Evolutionary conservation across 1,140 invertebrate genomes (phyloP).

Genomic region (Copidosoma floridanum): DNA sequence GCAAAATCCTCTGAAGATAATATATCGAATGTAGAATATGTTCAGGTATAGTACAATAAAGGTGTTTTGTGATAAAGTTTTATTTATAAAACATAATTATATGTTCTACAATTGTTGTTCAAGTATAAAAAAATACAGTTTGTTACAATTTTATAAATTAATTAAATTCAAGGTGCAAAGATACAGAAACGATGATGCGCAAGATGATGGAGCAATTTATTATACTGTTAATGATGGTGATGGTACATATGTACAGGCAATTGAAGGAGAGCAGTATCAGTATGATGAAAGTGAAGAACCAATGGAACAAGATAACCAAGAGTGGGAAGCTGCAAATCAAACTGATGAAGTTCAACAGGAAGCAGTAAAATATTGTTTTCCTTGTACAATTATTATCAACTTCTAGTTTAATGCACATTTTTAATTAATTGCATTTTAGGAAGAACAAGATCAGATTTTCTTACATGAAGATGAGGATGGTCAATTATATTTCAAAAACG

Average conservation of each 20-base stretch:
- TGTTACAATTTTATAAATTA: background rate
- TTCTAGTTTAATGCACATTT: background rate
- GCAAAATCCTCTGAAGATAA: constrained; percentile 32
- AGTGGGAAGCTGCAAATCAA: constrained; percentile 41
- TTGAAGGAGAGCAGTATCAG: constrained; percentile 43
- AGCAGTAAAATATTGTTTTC: constrained; percentile 25
- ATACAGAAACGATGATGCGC: constrained; percentile 42
- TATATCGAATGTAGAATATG: constrained; percentile 32
- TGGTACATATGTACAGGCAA: constrained; percentile 45
- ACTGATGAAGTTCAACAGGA: constrained; percentile 31
- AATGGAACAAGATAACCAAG: constrained; percentile 42
- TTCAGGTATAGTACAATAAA: too few relatives aligned
- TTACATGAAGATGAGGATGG: constrained; percentile 53
- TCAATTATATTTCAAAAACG: constrained; percentile 54
- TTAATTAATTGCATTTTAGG: constrained; percentile 7
- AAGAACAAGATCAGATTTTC: constrained; percentile 49
- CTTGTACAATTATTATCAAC: background rate
- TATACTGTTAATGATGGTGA: constrained; percentile 52
- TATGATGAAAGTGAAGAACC: constrained; percentile 34
- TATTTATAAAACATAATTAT: constrained; percentile 6
- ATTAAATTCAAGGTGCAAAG: constrained; percentile 42
- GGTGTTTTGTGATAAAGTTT: too few relatives aligned
- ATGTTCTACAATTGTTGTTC: background rate
- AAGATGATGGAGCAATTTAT: constrained; percentile 49
- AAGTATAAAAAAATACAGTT: too few relatives aligned